Base-by-base conservation (phyloP, 2,113 vertebrate species). In the Orycteropus afer region DNA sequence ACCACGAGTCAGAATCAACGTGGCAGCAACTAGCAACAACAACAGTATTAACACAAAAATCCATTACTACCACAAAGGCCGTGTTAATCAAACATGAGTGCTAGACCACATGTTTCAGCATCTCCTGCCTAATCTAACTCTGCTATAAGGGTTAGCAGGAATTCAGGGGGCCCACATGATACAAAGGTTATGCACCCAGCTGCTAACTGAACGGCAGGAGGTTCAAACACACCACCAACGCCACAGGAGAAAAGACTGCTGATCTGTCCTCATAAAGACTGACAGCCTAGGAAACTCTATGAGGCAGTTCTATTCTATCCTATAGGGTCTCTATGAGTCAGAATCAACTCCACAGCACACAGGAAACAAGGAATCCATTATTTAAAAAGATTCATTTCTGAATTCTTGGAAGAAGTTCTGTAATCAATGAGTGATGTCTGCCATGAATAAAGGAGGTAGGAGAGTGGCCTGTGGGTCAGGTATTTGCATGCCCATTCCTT, bases 41-140 rank as follows among this genome's bases (percentile, higher is more conserved):
- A 23, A 55, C n/a, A 40, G 49, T 91, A 88, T 78, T 82, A 87
- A 88, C 92, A 79, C 61, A 61, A 32, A 29, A 83, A 27, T n/a
- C 45, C 18, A 61, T 78, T 67, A 87, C 25, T 59, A 2, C 8
- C 20, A 80, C 69, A 17, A 82, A 74, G 77, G 32, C 79, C 40
- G 91, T 92, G 90, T 53, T 84, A 55, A 71, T 37, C 17, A 45
- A 73, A 81, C 15, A 82, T 14, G 25, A 53, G 88, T 23, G 49
- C 23, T 61, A 86, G 37, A 29, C 76, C 79, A 45, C 37, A 88
- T 11, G 42, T 42, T 90, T 81, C 53, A 87, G n/a, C 27, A 2
- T 89, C 42, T 73, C 78, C 42, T 78, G 27, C 0, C 32, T 55
- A 3, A 67, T 51, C 40, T 42, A 88, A 74, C 23, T 51, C 51